A percentile compares a stretch with the other conserved stretches of the same genome.
These are phyloP conservation scores for Aphaenogaster floridana DNA, from an alignment of 1,140 invertebrate genomes.

Conservation along the genomic window DNA sequence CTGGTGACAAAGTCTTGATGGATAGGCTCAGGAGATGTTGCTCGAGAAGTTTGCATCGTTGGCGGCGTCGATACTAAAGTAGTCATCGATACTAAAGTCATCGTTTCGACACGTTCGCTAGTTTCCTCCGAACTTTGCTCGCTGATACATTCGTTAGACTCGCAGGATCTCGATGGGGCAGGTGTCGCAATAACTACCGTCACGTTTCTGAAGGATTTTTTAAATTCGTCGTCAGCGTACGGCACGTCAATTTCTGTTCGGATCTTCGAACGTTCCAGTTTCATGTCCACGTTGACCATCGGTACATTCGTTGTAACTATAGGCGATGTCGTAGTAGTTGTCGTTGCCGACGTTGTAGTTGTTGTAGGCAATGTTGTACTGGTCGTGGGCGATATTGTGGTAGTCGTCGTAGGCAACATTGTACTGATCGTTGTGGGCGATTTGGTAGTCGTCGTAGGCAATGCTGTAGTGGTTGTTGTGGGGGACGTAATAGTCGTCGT, in stretches of 20 bases:
- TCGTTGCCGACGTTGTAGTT: neutral
- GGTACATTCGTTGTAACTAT: neutral
- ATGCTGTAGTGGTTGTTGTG: neutral
- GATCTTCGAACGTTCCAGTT: neutral
- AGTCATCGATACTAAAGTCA: neutral
- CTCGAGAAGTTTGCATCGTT: neutral
- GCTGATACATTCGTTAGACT: neutral
- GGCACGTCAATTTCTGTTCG: neutral
- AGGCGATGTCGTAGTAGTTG: neutral
- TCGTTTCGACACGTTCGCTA: neutral
- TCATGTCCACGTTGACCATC: neutral
- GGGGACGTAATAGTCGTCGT: too few relatives aligned
- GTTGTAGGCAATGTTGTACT: neutral
- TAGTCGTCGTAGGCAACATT: too few relatives aligned
- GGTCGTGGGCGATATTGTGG: neutral
- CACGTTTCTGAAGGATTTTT: neutral
- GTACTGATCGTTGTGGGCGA: neutral
- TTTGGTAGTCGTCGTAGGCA: neutral
- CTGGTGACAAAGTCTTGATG: neutral
- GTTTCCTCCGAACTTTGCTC: neutral
- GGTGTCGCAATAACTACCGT: neutral
- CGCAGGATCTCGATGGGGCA: neutral
- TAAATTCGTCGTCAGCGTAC: neutral
- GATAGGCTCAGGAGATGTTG: neutral
- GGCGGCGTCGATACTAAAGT: neutral